A percentile compares a stretch with the other conserved stretches of the same genome.
phyloP scores from a whole-genome alignment of 2,797 vertebrate genomes.

The Babyrousa celebensis region DNA sequence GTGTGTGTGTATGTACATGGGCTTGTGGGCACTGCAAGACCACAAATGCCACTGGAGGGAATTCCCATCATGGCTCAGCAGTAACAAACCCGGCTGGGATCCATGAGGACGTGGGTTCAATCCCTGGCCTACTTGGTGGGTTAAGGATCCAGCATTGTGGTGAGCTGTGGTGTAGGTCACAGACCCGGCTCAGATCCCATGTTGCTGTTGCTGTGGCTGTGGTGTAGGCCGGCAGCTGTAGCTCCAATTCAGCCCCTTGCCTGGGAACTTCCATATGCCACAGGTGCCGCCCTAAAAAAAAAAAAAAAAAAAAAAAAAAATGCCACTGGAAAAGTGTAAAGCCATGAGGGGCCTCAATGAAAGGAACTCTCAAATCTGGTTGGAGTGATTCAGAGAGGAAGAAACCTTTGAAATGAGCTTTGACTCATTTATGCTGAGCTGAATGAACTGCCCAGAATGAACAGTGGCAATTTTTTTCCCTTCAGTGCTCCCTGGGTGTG shows the following conservation, averaged over 20 bases:
- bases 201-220: no score
- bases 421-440: neutral
- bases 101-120: no score
- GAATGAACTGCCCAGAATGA: neutral
- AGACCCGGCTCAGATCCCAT: no score
- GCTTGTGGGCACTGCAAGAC: rapidly evolving
- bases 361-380: neutral
- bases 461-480: neutral
- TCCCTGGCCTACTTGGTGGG: no score
- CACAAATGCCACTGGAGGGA: neutral
- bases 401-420: neutral
- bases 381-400: neutral
- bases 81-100: no score
- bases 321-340: neutral
- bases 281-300: no score
- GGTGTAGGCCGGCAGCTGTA: no score
- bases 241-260: no score
- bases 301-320: neutral
- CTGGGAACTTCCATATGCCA: no score
- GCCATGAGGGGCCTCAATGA: neutral
- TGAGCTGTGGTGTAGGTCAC: no score
- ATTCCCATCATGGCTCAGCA: no score
- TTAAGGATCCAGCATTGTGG: no score
- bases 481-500: neutral
- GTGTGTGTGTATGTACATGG: rapidly evolving